These are phyloP conservation scores for Polymixis flavicincta DNA, from an alignment of 2,888 invertebrate genomes.

Conservation along the genomic window DNA sequence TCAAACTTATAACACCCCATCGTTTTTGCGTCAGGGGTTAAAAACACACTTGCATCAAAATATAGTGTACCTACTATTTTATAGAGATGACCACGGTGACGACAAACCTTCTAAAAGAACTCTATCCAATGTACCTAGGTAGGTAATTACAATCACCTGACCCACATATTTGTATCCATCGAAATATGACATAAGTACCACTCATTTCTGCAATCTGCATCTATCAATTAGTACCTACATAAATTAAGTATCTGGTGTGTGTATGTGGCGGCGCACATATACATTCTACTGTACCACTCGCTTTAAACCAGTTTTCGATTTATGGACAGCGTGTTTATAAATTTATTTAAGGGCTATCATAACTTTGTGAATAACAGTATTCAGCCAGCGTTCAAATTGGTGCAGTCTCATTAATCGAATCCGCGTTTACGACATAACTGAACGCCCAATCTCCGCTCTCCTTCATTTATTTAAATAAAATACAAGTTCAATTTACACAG, in stretches of 20 bases:
- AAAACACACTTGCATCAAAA: neutral
- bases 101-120: neutral
- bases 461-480: slow-evolving; percentile 9
- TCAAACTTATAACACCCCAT: too few relatives aligned
- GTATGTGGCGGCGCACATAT: neutral
- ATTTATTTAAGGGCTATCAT: slow-evolving; percentile 33
- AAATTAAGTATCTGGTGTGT: neutral
- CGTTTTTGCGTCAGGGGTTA: too few relatives aligned
- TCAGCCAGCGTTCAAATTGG: slow-evolving; percentile 10
- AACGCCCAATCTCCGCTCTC: slow-evolving; percentile 18
- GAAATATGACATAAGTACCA: slow-evolving; percentile 6
- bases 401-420: slow-evolving; percentile 22
- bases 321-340: neutral
- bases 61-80: too few relatives aligned
- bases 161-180: slow-evolving; percentile 32
- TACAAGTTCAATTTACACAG: slow-evolving; percentile 7
- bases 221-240: slow-evolving; percentile 14
- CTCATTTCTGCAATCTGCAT: slow-evolving; percentile 31
- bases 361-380: slow-evolving; percentile 20
- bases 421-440: neutral
- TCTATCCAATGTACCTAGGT: neutral
- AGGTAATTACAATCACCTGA: slow-evolving; percentile 14
- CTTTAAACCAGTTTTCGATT: slow-evolving; percentile 26
- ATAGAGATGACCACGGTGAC: neutral
- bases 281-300: neutral